Conservation (phyloP, 2,113 vertebrate genomes). For the Grammomys dolichurus region DNA sequence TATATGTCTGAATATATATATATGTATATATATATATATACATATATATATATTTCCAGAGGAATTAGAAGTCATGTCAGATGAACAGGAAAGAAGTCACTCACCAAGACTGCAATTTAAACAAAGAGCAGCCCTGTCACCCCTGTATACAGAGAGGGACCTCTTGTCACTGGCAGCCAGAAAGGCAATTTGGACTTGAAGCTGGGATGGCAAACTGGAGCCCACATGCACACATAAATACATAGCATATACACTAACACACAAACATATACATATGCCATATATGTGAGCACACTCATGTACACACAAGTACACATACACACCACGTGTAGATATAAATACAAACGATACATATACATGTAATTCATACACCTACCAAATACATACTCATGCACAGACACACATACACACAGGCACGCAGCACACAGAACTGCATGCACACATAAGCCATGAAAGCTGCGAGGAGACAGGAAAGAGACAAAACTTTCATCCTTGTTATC, state of each 20-base stretch:
- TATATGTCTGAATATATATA: no score
- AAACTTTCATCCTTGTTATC: neutral
- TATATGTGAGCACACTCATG: no score
- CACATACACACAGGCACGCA: neutral
- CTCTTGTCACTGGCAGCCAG: neutral
- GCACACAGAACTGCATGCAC: neutral
- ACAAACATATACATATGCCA: neutral
- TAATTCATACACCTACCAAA: neutral
- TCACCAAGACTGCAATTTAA: neutral
- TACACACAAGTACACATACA: neutral
- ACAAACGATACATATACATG: neutral
- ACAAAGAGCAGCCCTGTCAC: neutral
- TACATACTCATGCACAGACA: neutral
- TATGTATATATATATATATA: no score
- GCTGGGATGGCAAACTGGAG: neutral
- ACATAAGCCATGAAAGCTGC: neutral
- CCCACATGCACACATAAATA: neutral
- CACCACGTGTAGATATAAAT: neutral
- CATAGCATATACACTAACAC: neutral
- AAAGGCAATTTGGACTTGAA: neutral
- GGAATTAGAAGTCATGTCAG: neutral
- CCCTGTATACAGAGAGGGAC: no score
- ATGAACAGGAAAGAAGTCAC: neutral
- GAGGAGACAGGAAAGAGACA: neutral
- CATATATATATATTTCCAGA: accelerated